These are phyloP conservation scores for Melieria omissa DNA, from an alignment of 2,888 invertebrate species.

Conservation along the genomic window DNA sequence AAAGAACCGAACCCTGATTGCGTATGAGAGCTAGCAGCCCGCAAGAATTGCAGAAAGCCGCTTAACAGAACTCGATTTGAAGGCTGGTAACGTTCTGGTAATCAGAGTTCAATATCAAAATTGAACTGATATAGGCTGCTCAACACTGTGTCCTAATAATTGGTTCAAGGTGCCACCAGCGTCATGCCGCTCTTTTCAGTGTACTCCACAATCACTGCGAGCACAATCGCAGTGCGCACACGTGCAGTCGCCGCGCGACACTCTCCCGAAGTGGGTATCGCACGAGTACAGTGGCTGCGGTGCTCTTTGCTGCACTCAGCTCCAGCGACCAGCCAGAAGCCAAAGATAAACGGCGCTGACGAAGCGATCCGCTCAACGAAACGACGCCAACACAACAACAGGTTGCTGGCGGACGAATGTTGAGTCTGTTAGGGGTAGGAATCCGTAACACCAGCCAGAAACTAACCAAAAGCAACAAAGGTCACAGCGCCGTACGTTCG, in stretches of 20 bases:
- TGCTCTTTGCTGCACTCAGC: not conserved
- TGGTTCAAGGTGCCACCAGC: too few relatives aligned
- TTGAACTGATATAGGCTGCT: too few relatives aligned
- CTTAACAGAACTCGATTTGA: too few relatives aligned
- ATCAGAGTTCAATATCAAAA: too few relatives aligned
- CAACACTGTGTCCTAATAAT: too few relatives aligned
- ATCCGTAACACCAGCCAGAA: conserved; percentile 8
- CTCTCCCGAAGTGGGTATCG: not conserved
- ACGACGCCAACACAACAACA: conserved; percentile 25
- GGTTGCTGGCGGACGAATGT: conserved; percentile 31
- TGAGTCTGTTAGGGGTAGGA: conserved; percentile 35
- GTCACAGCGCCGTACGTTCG: too few relatives aligned
- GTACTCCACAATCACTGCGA: not conserved
- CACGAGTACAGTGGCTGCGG: not conserved
- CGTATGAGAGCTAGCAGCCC: too few relatives aligned
- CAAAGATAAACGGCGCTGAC: not conserved
- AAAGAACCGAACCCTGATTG: too few relatives aligned
- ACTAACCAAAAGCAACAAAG: too few relatives aligned
- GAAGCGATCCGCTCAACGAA: conserved; percentile 7
- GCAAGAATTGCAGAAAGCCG: too few relatives aligned
- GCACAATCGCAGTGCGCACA: not conserved
- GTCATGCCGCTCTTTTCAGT: not conserved
- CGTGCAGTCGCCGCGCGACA: not conserved
- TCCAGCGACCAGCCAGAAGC: not conserved
- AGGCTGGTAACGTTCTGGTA: too few relatives aligned